phyloP scores from a whole-genome alignment of 2,797 vertebrate species.

The Brachyalestes nurse region DNA sequence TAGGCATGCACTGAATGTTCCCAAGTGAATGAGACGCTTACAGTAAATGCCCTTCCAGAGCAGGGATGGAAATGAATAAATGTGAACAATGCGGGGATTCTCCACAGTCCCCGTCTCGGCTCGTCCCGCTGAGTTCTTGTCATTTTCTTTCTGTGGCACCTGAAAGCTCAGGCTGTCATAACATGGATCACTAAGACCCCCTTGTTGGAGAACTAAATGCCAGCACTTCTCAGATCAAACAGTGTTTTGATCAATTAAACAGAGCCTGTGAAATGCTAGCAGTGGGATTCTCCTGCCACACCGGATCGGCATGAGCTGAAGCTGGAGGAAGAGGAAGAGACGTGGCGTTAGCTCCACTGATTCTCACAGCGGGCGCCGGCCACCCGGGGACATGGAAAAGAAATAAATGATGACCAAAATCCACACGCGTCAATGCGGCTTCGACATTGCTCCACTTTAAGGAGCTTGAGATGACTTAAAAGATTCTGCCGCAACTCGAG shows the following conservation, averaged over 20 bases:
- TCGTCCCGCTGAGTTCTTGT: slow-evolving; percentile 37
- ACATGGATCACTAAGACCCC: slow-evolving; percentile 12
- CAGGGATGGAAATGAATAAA: slow-evolving; percentile 41
- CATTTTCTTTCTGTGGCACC: slow-evolving; percentile 43
- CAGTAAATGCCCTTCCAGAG: slow-evolving; percentile 21
- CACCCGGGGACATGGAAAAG: background rate
- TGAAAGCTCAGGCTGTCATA: slow-evolving; percentile 55
- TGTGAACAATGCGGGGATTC: slow-evolving; percentile 21
- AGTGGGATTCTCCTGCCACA: slow-evolving; percentile 56
- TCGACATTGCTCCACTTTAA: slow-evolving; percentile 44
- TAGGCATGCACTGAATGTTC: background rate
- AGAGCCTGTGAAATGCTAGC: slow-evolving; percentile 67
- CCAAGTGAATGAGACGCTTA: slow-evolving; percentile 19
- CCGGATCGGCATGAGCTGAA: background rate
- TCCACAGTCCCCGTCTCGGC: background rate
- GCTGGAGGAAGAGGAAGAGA: background rate
- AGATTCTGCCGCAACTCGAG: slow-evolving; percentile 8
- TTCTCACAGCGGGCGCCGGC: background rate
- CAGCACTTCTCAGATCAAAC: slow-evolving; percentile 68
- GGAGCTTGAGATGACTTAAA: slow-evolving; percentile 18
- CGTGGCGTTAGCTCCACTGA: background rate
- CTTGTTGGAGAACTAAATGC: slow-evolving; percentile 63
- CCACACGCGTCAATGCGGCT: slow-evolving; percentile 12
- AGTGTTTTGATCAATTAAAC: slow-evolving; percentile 69
- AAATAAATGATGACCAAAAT: slow-evolving; percentile 6